Conservation (phyloP, 2,888 invertebrate species). For the Tenthredo mesomela region DNA sequence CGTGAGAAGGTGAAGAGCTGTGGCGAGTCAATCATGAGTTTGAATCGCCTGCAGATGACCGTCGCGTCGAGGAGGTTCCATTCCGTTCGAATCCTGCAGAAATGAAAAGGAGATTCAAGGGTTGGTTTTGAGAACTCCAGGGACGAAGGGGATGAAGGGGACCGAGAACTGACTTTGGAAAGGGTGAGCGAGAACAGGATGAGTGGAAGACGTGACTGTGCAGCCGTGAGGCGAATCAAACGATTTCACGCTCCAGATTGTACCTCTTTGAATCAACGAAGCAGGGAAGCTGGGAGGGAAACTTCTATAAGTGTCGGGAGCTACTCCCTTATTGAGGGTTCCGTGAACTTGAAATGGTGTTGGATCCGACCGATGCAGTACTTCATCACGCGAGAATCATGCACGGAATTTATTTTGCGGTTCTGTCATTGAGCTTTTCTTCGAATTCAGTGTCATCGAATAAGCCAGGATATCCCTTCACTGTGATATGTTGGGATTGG, state of each 20-base stretch:
- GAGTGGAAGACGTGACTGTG: conserved; percentile 68
- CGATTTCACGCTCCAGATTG: conserved; percentile 76
- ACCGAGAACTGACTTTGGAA: conserved; percentile 36
- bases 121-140: neutral
- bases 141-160: conserved; percentile 5
- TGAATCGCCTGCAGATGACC: conserved; percentile 15
- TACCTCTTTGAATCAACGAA: conserved; percentile 62
- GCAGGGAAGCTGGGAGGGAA: conserved; percentile 36
- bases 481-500: neutral
- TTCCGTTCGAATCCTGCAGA: neutral
- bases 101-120: conserved; percentile 9
- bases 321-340: conserved; percentile 24
- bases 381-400: neutral
- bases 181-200: conserved; percentile 59
- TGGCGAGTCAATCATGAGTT: neutral
- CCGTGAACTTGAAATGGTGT: conserved; percentile 34
- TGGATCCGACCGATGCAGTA: neutral
- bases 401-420: neutral
- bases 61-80: neutral
- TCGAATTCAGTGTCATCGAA: neutral
- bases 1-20: neutral
- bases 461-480: neutral
- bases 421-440: neutral
- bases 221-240: conserved; percentile 73
- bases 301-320: conserved; percentile 36